Percentiles rank a stretch among this genome's conserved stretches.
phyloP scores from a whole-genome alignment of 2,888 invertebrate genomes.

The Octonoba sinensis region DNA sequence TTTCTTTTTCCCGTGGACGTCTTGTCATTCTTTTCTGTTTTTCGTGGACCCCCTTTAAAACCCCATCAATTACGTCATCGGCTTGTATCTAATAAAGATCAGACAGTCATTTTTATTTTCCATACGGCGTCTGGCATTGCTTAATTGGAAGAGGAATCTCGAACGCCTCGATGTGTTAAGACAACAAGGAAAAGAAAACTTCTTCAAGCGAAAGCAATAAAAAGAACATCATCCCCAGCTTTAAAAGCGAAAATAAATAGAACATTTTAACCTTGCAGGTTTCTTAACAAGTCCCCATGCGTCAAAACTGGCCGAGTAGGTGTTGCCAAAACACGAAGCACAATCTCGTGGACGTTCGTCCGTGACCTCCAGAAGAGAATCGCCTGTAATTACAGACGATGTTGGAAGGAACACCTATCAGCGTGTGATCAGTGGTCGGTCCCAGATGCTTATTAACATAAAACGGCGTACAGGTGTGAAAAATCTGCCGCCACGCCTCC shows the following conservation, averaged over 20 bases:
- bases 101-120: too few relatives aligned
- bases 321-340: slow-evolving; percentile 38
- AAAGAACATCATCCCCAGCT: background rate
- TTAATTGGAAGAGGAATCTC: background rate
- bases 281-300: slow-evolving; percentile 46
- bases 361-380: slow-evolving; percentile 28
- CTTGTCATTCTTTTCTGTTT: too few relatives aligned
- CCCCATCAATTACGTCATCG: too few relatives aligned
- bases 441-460: slow-evolving; percentile 51
- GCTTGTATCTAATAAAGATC: too few relatives aligned
- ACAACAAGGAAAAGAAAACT: slow-evolving; percentile 2
- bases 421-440: slow-evolving; percentile 51
- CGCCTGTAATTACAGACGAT: slow-evolving; percentile 48
- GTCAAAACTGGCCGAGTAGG: slow-evolving; percentile 29
- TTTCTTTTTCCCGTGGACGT: too few relatives aligned
- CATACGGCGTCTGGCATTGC: too few relatives aligned
- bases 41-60: too few relatives aligned
- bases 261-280: slow-evolving; percentile 29
- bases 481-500: slow-evolving; percentile 48
- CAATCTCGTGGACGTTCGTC: slow-evolving; percentile 42
- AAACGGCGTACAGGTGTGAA: slow-evolving; percentile 61
- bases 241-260: slow-evolving; percentile 21
- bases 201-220: background rate
- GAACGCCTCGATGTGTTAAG: background rate
- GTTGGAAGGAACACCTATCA: slow-evolving; percentile 42